These are phyloP conservation scores for Caiman crocodilus DNA, from an alignment of 2,797 vertebrate species.

Conservation along the genomic window DNA sequence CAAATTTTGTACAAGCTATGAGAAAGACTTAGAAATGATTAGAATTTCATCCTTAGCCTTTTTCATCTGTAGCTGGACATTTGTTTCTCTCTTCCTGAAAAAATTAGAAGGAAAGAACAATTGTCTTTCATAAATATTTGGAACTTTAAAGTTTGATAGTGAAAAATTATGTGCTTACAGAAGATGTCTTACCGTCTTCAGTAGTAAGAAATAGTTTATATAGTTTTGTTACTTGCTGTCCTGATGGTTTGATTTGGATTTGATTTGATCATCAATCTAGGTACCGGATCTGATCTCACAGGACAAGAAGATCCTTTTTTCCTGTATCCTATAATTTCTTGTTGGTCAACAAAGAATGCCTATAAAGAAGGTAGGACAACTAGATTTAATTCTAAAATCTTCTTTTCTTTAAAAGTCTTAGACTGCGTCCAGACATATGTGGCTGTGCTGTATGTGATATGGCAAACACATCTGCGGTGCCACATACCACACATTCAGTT, in stretches of 20 bases:
- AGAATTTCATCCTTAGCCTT: neutral
- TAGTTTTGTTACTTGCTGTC: neutral
- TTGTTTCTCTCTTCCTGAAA: neutral
- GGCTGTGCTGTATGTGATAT: no score
- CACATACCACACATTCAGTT: no score
- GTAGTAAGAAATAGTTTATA: neutral
- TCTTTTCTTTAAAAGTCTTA: neutral
- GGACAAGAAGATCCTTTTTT: constrained; percentile 80
- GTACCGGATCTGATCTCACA: constrained; percentile 61
- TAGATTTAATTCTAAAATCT: neutral
- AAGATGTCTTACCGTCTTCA: neutral
- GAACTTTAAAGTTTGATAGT: neutral
- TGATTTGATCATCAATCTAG: constrained; percentile 63
- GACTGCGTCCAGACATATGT: no score
- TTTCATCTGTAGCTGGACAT: neutral
- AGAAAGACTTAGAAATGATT: no score
- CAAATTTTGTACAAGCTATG: no score
- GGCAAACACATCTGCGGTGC: no score
- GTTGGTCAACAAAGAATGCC: constrained; percentile 79
- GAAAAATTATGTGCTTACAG: neutral
- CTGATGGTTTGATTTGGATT: constrained; percentile 16
- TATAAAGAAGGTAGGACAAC: constrained; percentile 81
- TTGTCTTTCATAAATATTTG: neutral
- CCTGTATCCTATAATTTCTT: constrained; percentile 85
- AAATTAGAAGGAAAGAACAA: neutral